Base-by-base conservation (phyloP, 2,888 invertebrate genomes). In the Brassicogethes aeneus region DNA sequence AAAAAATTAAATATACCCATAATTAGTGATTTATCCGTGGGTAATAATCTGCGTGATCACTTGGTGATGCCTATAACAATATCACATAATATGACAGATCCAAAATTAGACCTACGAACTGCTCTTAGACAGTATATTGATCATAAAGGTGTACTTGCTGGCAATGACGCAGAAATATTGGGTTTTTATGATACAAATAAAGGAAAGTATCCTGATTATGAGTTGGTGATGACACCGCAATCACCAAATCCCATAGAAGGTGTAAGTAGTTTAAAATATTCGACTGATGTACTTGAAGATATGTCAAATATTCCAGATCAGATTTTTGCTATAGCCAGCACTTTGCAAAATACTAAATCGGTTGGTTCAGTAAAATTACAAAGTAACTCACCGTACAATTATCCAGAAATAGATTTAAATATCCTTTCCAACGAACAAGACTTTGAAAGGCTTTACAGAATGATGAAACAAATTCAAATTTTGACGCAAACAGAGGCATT, bases 361-460 rank as follows among this genome's bases (percentile, higher is more conserved):
- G 32, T 32, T 12, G 32, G 32, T 5, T 10, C 8, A 3, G 32
- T 32, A 5, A 32, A 5, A 10, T 32, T 32, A 13, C 5, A 12
- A 32, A 32, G 32, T 13, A 12, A 32, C 32, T 32, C 32, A 32
- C 32, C 32, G 3, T 32, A 32, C 41, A 72, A 76, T 12, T 75
- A 74, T 51, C 82, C 83, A 0, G 53, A 74, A n/a, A 77, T 84
- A 41, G 70, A 82, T 49, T 75, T 82, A 1, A 80, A 81, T 56
- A 84, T 82, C 53, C 70, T 82, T 37, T 66, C 69, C 2, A 70
- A 77, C 53, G 72, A 75, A 38, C 10, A 51, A 39, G 76, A 70
- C 57, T 71, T 75, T 1, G 66, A 70, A 2, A 68, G 64, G 1
- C 57, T 77, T 13, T 70, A 75, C 1, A 74, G 75, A 50, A 75